Percentiles rank a stretch among this genome's conserved stretches.
Evolutionary conservation across 2,113 vertebrate genomes (phyloP).

Genomic region (Megaptera novaeangliae): DNA sequence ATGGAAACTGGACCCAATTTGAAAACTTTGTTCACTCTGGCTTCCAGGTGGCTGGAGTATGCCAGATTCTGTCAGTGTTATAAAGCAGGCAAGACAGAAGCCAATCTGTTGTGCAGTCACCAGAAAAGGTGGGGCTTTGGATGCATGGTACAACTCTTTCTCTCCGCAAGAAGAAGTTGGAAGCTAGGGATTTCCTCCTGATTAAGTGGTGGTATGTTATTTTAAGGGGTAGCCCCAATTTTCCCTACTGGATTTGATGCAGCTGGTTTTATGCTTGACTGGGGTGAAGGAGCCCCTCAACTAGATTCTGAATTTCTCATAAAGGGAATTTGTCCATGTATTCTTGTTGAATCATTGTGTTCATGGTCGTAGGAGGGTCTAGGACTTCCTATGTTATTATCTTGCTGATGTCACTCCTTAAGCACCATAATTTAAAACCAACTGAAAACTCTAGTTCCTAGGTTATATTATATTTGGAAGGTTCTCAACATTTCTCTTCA

Average conservation of each 20-base stretch:
- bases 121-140: neutral
- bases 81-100: neutral
- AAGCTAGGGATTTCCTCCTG: neutral
- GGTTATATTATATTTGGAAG: neutral
- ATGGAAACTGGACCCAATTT: neutral
- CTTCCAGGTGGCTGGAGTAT: too few species aligned
- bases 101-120: neutral
- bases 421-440: neutral
- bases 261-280: neutral
- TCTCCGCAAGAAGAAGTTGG: neutral
- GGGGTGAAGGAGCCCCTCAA: neutral
- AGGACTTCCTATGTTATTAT: neutral
- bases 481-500: neutral
- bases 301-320: neutral
- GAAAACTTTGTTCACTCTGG: neutral
- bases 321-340: neutral
- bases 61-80: neutral
- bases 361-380: neutral
- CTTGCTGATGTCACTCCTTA: neutral
- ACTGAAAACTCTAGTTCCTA: neutral
- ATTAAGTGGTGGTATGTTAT: neutral
- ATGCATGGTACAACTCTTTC: neutral
- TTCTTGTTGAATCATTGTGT: neutral
- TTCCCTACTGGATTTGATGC: neutral
- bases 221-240: neutral